Evolutionary conservation across 2,888 invertebrate genomes (phyloP).

Genomic region (Dermolepida albohirtum): DNA sequence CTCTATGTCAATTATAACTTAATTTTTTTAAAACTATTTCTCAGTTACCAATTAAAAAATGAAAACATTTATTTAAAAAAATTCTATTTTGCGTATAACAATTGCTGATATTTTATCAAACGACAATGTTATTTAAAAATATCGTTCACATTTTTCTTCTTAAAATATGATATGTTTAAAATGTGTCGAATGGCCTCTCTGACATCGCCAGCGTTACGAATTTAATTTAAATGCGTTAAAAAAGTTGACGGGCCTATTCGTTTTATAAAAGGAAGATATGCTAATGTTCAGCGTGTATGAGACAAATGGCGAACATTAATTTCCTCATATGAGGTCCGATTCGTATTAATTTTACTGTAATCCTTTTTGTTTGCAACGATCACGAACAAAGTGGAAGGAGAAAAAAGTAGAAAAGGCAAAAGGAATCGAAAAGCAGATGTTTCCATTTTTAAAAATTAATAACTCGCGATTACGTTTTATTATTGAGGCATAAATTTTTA

Average conservation of each 20-base stretch:
- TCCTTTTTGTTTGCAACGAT: neutral
- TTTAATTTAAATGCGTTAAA: neutral
- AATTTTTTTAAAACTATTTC: no score
- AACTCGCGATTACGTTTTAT: conserved; percentile 6
- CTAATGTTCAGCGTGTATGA: neutral
- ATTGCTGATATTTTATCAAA: no score
- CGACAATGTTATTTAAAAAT: no score
- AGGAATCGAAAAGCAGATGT: conserved; percentile 16
- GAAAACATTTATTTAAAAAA: no score
- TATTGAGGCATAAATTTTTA: conserved; percentile 28
- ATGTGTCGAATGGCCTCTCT: neutral
- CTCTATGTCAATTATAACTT: no score
- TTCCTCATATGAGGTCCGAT: conserved; percentile 3
- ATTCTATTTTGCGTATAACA: no score
- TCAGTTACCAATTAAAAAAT: no score
- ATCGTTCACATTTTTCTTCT: neutral
- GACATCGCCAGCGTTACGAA: conserved; percentile 6
- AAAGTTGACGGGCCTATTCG: no score
- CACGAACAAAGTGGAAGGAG: neutral
- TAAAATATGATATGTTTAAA: conserved; percentile 9
- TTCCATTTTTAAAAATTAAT: conserved; percentile 22
- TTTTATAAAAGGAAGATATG: no score
- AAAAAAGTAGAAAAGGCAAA: no score
- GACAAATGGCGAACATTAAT: conserved; percentile 12
- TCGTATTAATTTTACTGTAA: conserved; percentile 8